A percentile compares a stretch with the other conserved stretches of the same genome.
Conservation (phyloP, 2,113 vertebrate species). For the Pachypanchax playfairii region DNA sequence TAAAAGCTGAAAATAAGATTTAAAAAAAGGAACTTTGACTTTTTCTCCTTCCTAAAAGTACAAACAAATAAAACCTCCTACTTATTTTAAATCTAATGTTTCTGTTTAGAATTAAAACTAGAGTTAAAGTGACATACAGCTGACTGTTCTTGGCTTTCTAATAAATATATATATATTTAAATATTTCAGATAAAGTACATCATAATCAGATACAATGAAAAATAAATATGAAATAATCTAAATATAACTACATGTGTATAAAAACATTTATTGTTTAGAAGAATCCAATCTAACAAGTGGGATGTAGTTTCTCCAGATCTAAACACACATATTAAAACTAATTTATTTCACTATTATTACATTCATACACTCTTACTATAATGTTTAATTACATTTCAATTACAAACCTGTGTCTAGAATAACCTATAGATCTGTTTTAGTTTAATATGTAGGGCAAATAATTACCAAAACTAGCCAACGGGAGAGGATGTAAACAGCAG, state of each 20-base stretch:
- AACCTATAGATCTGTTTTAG: slow-evolving; percentile 6
- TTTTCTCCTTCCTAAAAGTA: no score
- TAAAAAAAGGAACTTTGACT: no score
- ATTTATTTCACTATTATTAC: background rate
- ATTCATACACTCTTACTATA: background rate
- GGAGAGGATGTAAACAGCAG: background rate
- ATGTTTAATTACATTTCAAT: background rate
- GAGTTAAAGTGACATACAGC: no score
- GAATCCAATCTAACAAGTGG: background rate
- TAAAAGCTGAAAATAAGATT: no score
- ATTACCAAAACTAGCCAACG: slow-evolving; percentile 9
- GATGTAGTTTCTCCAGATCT: background rate
- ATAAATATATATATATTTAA: slow-evolving; percentile 1
- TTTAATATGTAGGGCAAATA: slow-evolving; percentile 8
- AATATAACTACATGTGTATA: background rate
- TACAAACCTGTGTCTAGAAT: background rate
- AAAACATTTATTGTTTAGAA: background rate
- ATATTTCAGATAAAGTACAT: background rate
- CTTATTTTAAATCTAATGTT: no score
- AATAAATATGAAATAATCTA: background rate
- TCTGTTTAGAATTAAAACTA: no score
- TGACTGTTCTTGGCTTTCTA: background rate
- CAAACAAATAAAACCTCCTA: no score
- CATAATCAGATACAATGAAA: background rate
- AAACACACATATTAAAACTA: background rate